Evolutionary conservation across 2,888 invertebrate genomes (phyloP), one percentile per base, ranked within the genome.

Genomic region (Trissolcus brochymenae): DNA sequence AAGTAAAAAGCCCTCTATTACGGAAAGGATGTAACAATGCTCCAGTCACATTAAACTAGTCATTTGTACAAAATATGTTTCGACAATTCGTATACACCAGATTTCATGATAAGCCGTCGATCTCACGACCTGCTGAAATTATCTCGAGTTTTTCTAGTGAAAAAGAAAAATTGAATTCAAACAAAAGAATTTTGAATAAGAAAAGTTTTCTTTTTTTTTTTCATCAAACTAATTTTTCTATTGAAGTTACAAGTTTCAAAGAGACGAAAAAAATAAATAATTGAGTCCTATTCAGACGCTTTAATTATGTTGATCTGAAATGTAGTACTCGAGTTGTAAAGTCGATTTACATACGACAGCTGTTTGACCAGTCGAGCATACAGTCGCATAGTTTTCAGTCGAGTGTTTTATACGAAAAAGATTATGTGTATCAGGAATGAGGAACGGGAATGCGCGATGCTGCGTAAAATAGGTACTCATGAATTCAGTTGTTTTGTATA

Each of bases 1-100:
- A 82, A 81, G 84, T 88, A 87, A 88, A 86, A 84, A 86, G 86
- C 51, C 82, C 82, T 82, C 83, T 82, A 82, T 83, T 85, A 84
- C 81, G 78, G 78, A 68, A 66, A 80, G 76, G 50, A 72, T 67
- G 72, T 72, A 72, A 79, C 75, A 76, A 72, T 79, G 64, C 59
- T 60, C 62, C 41, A 40, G 61, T 21, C 43, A 40, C 64, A 71
- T 67, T 60, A 68, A 74, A 74, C 59, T 66, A 71, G 55, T 70
- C 46, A 66, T 56, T 74, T 60, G 70, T 74, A 74, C 56, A 54
- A 56, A 56, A 21, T 13, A 53, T 66, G 71, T 61, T 66, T 71
- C 51, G 61, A 53, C 51, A 56, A 76, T 65, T 65, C 29, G 50
- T 19, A 55, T 1, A 9, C n/a, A n/a, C 50, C 14, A 40, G 60